These are phyloP conservation scores for Agapostemon virescens DNA, from an alignment of 2,888 invertebrate genomes.

Conservation along the genomic window DNA sequence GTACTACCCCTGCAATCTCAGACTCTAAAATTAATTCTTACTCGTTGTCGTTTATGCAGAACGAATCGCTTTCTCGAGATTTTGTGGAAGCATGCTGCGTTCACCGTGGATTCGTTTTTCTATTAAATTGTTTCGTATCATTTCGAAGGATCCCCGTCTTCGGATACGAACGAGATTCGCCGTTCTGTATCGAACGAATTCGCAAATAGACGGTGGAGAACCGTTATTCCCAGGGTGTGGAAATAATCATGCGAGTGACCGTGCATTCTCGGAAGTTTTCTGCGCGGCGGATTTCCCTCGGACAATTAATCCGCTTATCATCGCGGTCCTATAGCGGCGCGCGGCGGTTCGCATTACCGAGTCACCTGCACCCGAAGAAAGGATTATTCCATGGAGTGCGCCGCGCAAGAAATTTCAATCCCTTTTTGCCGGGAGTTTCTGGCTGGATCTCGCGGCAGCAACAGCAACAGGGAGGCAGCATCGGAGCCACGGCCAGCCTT, in stretches of 20 bases:
- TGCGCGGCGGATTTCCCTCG: neutral
- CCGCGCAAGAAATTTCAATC: constrained; percentile 15
- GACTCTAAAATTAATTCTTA: no score
- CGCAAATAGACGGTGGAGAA: neutral
- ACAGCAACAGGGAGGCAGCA: neutral
- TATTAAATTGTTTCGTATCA: neutral
- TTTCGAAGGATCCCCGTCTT: neutral
- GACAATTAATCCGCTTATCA: constrained; percentile 27
- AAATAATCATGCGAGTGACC: neutral
- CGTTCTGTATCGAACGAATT: neutral
- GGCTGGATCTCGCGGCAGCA: constrained; percentile 7
- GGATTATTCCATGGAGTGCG: constrained; percentile 16
- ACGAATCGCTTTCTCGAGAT: no score
- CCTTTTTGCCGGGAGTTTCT: constrained; percentile 12
- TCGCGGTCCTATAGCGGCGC: constrained; percentile 3
- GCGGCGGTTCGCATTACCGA: constrained; percentile 10
- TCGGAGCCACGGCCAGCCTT: neutral
- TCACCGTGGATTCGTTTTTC: no score
- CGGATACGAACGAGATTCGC: neutral
- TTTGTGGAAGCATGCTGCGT: no score
- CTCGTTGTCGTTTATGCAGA: no score
- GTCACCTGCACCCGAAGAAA: constrained; percentile 20
- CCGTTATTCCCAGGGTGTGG: neutral
- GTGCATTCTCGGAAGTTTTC: neutral
- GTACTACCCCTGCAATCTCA: no score